phyloP scores from a whole-genome alignment of 2,113 vertebrate species.

The Bolborhynchus lineola region DNA sequence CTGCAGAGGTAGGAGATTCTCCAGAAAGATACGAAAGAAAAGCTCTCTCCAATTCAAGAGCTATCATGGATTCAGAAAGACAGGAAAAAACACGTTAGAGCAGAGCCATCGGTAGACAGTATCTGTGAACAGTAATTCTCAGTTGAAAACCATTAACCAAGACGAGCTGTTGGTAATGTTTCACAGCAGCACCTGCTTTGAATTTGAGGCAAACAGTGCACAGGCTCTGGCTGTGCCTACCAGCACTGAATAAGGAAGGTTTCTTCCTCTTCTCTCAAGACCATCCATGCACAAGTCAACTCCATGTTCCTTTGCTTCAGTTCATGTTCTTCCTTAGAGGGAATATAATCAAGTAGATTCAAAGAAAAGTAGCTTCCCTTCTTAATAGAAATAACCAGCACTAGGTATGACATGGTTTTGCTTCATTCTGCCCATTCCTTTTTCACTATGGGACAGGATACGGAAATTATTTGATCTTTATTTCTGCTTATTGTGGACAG shows the following conservation, averaged over 20 bases:
- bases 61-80: background rate
- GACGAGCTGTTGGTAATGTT: background rate
- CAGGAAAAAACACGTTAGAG: background rate
- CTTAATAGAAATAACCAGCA: background rate
- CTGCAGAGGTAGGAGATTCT: background rate
- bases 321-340: background rate
- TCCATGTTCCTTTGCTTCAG: background rate
- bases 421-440: background rate
- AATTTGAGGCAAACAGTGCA: background rate
- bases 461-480: background rate
- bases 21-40: background rate
- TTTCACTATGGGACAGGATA: background rate
- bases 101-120: background rate
- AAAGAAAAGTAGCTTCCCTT: background rate
- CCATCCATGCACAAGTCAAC: background rate
- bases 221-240: background rate
- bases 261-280: background rate
- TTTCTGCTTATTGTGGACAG: background rate
- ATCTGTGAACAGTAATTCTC: background rate
- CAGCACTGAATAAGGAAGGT: background rate
- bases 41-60: background rate
- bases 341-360: background rate
- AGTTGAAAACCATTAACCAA: background rate
- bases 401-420: accelerated
- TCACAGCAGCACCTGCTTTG: background rate